Conservation (phyloP, 2,797 vertebrate species). For the Oreonectes daqikongensis region DNA sequence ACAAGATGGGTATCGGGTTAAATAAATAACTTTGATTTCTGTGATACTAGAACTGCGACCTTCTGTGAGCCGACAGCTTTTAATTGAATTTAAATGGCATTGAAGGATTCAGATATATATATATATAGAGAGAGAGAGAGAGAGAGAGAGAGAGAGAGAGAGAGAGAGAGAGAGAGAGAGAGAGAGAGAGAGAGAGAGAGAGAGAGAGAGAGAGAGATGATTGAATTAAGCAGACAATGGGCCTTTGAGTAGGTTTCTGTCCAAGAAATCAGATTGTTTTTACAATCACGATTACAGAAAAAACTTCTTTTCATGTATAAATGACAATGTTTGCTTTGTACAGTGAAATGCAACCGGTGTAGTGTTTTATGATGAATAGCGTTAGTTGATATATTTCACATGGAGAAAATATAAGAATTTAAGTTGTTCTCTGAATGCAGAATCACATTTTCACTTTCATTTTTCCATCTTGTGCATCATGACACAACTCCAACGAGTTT, state of each 20-base stretch:
- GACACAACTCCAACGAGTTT: neutral
- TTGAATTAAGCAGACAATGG: constrained; percentile 28
- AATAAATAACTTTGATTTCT: constrained; percentile 8
- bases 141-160: too few species aligned
- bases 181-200: too few species aligned
- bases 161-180: neutral
- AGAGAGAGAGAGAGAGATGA: constrained; percentile 1
- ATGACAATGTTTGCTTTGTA: neutral
- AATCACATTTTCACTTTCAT: constrained; percentile 33
- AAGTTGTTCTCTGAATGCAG: neutral
- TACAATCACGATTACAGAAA: constrained; percentile 25
- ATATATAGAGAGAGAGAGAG: too few species aligned
- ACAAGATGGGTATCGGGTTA: neutral
- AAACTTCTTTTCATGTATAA: constrained; percentile 3
- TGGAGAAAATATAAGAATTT: constrained; percentile 3
- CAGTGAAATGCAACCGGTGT: neutral
- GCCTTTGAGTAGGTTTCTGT: neutral
- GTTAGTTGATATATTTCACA: neutral
- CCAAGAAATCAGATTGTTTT: constrained; percentile 34
- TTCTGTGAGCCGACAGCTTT: neutral
- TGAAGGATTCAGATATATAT: neutral
- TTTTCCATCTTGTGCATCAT: constrained; percentile 4
- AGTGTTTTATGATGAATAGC: neutral
- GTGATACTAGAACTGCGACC: neutral
- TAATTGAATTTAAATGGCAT: constrained; percentile 6